Conservation (phyloP, 2,113 vertebrate species). For the Myiagra hebetior region DNA sequence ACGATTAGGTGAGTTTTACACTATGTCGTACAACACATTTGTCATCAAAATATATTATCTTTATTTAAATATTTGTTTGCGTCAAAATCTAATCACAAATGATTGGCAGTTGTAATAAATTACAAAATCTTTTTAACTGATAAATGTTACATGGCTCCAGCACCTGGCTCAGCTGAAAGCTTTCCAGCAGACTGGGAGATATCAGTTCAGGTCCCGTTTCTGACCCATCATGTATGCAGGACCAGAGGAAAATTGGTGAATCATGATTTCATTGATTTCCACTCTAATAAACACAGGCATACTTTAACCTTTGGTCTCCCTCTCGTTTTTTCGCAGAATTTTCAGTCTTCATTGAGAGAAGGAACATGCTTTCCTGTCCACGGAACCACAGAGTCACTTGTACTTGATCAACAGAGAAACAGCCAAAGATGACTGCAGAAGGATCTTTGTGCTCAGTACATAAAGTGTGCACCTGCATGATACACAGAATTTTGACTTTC, state of each 20-base stretch:
- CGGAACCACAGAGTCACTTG: neutral
- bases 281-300: neutral
- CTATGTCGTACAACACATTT: neutral
- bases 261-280: neutral
- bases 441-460: neutral
- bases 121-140: slow-evolving; percentile 32
- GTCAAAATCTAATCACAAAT: slow-evolving; percentile 11
- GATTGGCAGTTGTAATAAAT: neutral
- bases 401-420: neutral
- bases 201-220: neutral
- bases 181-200: neutral
- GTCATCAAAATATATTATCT: neutral
- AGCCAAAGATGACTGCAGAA: neutral
- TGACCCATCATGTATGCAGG: neutral
- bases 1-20: neutral
- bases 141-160: slow-evolving; percentile 27
- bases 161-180: neutral
- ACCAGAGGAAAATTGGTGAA: neutral
- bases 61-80: neutral
- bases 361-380: neutral
- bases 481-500: slow-evolving; percentile 1
- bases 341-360: neutral
- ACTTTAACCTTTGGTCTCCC: neutral
- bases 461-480: neutral
- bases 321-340: neutral